Evolutionary conservation across 2,888 invertebrate species (phyloP), one percentile per base, ranked within the genome.

Genomic region (Sarcophaga rosellei): DNA sequence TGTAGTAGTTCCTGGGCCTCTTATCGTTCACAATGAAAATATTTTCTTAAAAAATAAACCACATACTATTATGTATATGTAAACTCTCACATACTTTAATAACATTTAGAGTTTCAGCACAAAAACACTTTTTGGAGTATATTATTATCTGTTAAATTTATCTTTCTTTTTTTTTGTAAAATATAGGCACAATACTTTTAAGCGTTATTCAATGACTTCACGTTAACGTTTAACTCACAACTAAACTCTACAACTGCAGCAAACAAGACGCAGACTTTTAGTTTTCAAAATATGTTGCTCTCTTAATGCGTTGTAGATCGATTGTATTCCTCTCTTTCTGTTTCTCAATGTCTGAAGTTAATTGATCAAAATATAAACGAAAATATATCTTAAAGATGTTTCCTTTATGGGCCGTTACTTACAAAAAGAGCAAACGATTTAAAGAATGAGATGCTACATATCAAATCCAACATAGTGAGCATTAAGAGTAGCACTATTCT

Each of bases 231-330:
- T 78, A 74, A 81, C 78, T 86, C 84, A 20, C 84, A 81, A 86
- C 86, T 86, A 72, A 86, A 86, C 77, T 86, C 78, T 86, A 62
- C 72, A 63, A 78, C 63, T 84, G 63, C 81, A 62, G 72, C 75
- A 81, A 66, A 75, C 75, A 81, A 86, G 75, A 61, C 57, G 74
- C 72, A 73, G 66, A 77, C 65, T 80, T 70, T 11, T 75, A 66
- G 66, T 68, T 76, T 65, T 72, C 53, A 68, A 83, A 81, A 73
- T 59, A 81, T 72, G n/a, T 6, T 23, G 17, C 45, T 68, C 83
- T 79, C 79, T 79, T 57, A 25, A 45, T 62, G 17, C 62, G 35
- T 20, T 17, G 10, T n/a, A 63, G 74, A 75, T 74, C 57, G 69
- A 75, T 74, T 45, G 45, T 35, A 62, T 53, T n/a, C 66, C 73